These are phyloP conservation scores for Austrofundulus limnaeus DNA, from an alignment of 2,113 vertebrate species.

Conservation along the genomic window DNA sequence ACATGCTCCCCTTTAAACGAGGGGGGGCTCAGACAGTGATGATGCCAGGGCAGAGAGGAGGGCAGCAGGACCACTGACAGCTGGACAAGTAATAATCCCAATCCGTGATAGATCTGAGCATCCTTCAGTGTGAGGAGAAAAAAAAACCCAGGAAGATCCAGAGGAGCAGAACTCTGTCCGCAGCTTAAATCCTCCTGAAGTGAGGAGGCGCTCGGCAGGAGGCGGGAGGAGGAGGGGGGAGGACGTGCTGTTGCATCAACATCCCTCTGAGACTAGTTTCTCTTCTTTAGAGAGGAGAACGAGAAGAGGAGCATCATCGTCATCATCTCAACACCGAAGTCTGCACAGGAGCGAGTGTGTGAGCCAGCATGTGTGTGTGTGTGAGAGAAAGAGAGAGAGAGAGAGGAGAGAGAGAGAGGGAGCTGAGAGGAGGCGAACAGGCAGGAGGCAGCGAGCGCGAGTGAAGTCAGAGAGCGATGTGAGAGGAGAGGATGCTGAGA, in stretches of 20 bases:
- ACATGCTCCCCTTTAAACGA: conserved; percentile 54
- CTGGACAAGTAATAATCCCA: conserved; percentile 55
- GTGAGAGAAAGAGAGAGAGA: conserved; percentile 2
- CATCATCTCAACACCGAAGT: conserved; percentile 51
- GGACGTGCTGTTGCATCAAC: conserved; percentile 64
- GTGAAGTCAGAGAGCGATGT: conserved; percentile 57
- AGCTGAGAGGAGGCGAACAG: conserved; percentile 21
- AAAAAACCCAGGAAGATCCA: conserved; percentile 37
- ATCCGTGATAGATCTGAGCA: conserved; percentile 40
- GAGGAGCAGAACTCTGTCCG: conserved; percentile 36
- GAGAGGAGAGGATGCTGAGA: conserved; percentile 37
- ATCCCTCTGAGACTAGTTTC: conserved; percentile 49
- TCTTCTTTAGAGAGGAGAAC: conserved; percentile 20
- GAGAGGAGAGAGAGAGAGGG: conserved; percentile 19
- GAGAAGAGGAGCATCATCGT: conserved; percentile 30
- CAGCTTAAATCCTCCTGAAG: conserved; percentile 57
- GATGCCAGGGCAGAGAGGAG: conserved; percentile 30
- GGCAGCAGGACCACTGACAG: conserved; percentile 14
- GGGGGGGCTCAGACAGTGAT: conserved; percentile 40
- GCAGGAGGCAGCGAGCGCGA: conserved; percentile 56
- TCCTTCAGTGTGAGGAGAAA: conserved; percentile 54
- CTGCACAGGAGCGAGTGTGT: conserved; percentile 52
- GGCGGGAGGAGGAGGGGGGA: conserved; percentile 29
- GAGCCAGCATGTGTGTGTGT: conserved; percentile 9
- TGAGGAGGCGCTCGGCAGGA: conserved; percentile 34